These are phyloP conservation scores for Acromyrmex charruanus DNA, from an alignment of 1,140 invertebrate species.

Conservation along the genomic window DNA sequence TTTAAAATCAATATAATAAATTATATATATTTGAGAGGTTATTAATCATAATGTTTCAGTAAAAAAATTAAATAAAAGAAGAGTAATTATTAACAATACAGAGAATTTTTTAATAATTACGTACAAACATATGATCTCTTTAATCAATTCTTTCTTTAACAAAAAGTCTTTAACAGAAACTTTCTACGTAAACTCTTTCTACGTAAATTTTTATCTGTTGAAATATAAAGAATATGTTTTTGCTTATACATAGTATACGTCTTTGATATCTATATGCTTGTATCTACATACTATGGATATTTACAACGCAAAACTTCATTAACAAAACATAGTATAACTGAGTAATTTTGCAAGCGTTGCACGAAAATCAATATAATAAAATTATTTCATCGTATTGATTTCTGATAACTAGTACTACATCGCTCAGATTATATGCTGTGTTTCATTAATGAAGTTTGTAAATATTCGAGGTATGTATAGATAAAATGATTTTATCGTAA, in stretches of 20 bases:
- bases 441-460: no score
- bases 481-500: no score
- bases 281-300: background rate
- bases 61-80: background rate
- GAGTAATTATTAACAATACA: background rate
- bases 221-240: background rate
- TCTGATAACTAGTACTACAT: no score
- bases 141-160: conserved; percentile 8
- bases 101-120: background rate
- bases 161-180: background rate
- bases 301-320: background rate
- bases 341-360: background rate
- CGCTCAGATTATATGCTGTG: no score
- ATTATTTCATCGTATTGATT: no score
- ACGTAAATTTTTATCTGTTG: background rate
- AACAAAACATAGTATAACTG: background rate
- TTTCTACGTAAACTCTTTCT: no score
- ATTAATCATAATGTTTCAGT: background rate
- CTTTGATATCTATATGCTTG: background rate
- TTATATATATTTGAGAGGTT: background rate
- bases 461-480: no score
- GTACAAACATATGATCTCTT: background rate
- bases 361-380: background rate
- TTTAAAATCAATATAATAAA: conserved; percentile 26
- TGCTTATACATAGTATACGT: no score